Base-by-base conservation (phyloP, 2,888 invertebrate species). In the Ectemnius lituratus region DNA sequence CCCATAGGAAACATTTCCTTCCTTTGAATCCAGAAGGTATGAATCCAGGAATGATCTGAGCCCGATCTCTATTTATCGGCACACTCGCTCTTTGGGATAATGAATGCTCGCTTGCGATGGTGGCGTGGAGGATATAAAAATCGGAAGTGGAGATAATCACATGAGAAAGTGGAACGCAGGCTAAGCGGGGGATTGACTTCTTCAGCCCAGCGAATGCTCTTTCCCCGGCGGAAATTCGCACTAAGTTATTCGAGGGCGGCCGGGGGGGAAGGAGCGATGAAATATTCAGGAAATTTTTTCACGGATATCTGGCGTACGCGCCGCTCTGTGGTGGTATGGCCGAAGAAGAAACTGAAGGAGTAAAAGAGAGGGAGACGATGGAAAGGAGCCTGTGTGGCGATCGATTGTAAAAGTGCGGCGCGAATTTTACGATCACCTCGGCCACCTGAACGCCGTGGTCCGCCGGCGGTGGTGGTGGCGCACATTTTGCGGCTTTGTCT, bases 251-350 rank as follows among this genome's bases (percentile, higher is more conserved):
- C 37, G 37, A 37, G 37, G 4, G 37, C 37, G 8, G 11, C 8
- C 0, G 8, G 37, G 27, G 67, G 65, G 13, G 6, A 13, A 45
- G 64, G 23, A 16, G 62, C 70, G 75, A 78, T 73, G 73, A 78
- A 79, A 79, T 78, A 79, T 78, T 79, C 70, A 70, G 3, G 70
- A 75, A 78, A 72, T 66, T 71, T 75, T 70, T 75, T 66, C 60
- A 16, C 56, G 61, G 37, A 37, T 20, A 59, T 70, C 56, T 47
- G 27, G 47, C 20, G 37, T 16, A 13, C 52, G 52, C 52, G 52
- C n/a, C 16, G 52, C 52, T 8, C 52, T 52, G 16, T n/a, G 18
- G n/a, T 6, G 52, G 16, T 18, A 52, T 52, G 52, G 14, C 13
- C 6, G 37, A 23, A 37, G 37, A 37, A 37, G 37, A 37, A 37